Conservation (phyloP, 1,140 invertebrate genomes). For the Drosophila mojavensis region DNA sequence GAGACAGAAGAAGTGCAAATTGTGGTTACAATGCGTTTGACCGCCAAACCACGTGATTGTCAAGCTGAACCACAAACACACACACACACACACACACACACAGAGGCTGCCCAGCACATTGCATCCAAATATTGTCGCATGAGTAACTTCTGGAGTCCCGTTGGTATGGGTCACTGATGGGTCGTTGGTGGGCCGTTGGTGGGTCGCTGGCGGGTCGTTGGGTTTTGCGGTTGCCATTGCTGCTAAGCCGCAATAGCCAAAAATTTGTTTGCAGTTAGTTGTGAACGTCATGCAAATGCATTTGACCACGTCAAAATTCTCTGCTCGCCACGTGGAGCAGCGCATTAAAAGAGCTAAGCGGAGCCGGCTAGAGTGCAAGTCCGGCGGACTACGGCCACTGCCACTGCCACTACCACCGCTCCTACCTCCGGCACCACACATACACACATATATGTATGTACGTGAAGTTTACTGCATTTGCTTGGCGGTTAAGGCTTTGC, state of each 20-base stretch:
- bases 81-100: slow-evolving; percentile 22
- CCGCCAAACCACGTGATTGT: slow-evolving; percentile 37
- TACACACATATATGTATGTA: slow-evolving; percentile 13
- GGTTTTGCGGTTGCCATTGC: not conserved
- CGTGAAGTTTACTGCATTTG: slow-evolving; percentile 55
- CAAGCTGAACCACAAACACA: slow-evolving; percentile 24
- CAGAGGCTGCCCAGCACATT: slow-evolving; percentile 23
- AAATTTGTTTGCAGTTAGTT: slow-evolving; percentile 64
- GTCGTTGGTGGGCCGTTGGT: not conserved
- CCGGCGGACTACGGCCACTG: slow-evolving; percentile 6
- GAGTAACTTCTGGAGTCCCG: slow-evolving; percentile 9
- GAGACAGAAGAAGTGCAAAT: not conserved
- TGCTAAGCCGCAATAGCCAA: slow-evolving; percentile 44
- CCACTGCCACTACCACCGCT: not conserved
- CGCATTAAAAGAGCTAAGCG: slow-evolving; percentile 12
- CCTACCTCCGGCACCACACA: slow-evolving; percentile 13
- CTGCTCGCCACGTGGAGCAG: slow-evolving; percentile 25
- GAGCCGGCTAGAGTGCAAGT: not conserved
- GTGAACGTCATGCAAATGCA: slow-evolving; percentile 62
- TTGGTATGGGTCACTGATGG: no score
- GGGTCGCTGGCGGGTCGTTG: not conserved
- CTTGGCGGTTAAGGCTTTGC: slow-evolving; percentile 55
- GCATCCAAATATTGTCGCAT: slow-evolving; percentile 31
- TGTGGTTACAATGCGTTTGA: slow-evolving; percentile 9
- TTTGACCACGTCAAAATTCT: slow-evolving; percentile 64